Evolutionary conservation across 2,797 vertebrate species (phyloP).

Genomic region (Xenentodon cancila): DNA sequence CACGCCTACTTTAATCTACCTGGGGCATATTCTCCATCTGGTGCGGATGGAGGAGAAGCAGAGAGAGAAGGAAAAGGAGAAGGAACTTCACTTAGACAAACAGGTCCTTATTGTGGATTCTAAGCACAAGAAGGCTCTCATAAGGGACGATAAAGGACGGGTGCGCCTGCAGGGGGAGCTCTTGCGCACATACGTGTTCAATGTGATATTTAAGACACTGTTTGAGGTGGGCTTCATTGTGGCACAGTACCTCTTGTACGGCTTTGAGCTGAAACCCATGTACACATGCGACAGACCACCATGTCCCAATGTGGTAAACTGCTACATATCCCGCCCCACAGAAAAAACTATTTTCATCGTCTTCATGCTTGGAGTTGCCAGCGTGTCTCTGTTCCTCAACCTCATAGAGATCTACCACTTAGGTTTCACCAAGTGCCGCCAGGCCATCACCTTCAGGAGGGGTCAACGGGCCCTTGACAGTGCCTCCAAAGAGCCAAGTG

Average conservation of each 20-base stretch:
- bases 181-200: constrained; percentile 87
- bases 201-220: constrained; percentile 87
- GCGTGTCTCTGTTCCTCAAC: constrained; percentile 87
- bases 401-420: constrained; percentile 88
- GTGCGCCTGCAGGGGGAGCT: constrained; percentile 86
- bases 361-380: constrained; percentile 89
- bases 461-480: fast-evolving
- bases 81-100: constrained; percentile 48
- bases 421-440: constrained; percentile 85
- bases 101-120: constrained; percentile 50
- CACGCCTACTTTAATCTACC: constrained; percentile 88
- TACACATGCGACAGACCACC: constrained; percentile 86
- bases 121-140: constrained; percentile 61
- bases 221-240: constrained; percentile 90
- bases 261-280: constrained; percentile 88
- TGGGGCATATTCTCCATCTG: constrained; percentile 89
- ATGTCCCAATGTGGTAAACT: constrained; percentile 88
- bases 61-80: constrained; percentile 57
- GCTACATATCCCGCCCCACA: constrained; percentile 89
- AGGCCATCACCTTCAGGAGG: constrained; percentile 67
- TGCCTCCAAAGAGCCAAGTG: constrained; percentile 50
- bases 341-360: constrained; percentile 92
- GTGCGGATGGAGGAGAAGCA: constrained; percentile 87
- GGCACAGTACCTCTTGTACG: constrained; percentile 87
- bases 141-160: constrained; percentile 70